These are phyloP conservation scores for Deladenus siricidicola DNA, from an alignment of 2,888 invertebrate species.

Conservation along the genomic window DNA sequence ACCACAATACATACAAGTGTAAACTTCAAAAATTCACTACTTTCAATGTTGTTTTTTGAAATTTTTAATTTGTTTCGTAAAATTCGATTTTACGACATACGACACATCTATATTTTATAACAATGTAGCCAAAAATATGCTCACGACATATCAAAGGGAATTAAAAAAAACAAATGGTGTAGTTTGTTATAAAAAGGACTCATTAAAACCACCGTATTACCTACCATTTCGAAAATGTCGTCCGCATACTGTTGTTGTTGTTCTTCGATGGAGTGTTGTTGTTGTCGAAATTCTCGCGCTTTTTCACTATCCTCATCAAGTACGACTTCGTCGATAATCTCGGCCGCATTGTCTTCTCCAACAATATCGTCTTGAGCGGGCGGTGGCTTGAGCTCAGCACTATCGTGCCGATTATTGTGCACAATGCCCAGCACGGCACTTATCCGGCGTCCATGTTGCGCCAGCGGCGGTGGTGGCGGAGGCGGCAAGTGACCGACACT, in stretches of 20 bases:
- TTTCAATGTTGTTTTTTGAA: no score
- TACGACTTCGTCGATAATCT: neutral
- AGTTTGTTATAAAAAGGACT: no score
- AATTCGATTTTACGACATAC: no score
- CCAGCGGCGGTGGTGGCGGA: neutral
- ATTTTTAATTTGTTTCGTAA: no score
- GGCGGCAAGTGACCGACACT: neutral
- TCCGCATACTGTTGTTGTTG: conserved; percentile 19
- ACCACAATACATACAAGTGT: no score
- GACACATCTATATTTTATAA: no score
- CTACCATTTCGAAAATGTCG: conserved; percentile 44
- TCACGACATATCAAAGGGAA: no score
- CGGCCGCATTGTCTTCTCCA: neutral
- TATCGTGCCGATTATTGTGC: neutral
- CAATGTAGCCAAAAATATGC: no score
- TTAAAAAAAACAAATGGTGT: no score
- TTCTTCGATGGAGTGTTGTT: neutral
- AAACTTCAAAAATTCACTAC: no score
- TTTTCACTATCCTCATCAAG: neutral
- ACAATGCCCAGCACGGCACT: neutral
- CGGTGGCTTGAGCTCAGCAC: neutral
- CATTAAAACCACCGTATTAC: no score
- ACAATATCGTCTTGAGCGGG: neutral
- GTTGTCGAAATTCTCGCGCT: neutral
- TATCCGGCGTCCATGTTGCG: neutral